Percentiles rank a stretch among this genome's conserved stretches.
Evolutionary conservation across 2,113 vertebrate species (phyloP).

Genomic region (Uria lomvia): DNA sequence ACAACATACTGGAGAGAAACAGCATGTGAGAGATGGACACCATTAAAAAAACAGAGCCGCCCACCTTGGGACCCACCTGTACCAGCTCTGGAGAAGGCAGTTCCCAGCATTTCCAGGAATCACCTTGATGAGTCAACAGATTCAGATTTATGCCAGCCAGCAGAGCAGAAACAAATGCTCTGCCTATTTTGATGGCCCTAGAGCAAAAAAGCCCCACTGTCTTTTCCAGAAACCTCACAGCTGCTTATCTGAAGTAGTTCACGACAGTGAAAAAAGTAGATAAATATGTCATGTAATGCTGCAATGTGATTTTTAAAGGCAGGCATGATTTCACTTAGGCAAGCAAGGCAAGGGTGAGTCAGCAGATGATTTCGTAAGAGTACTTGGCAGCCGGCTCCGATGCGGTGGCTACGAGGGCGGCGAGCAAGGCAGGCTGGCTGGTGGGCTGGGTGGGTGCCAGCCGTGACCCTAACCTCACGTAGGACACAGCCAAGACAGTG

Average conservation of each 20-base stretch:
- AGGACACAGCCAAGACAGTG: neutral
- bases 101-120: neutral
- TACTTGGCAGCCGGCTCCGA: neutral
- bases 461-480: neutral
- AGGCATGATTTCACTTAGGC: constrained; percentile 25
- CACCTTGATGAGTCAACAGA: neutral
- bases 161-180: neutral
- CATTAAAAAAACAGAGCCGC: neutral
- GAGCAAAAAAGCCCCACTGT: neutral
- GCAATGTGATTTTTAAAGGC: constrained; percentile 9
- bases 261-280: neutral
- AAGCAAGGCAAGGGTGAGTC: constrained; percentile 45
- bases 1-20: neutral
- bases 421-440: neutral
- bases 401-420: neutral
- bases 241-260: constrained; percentile 2
- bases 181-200: neutral
- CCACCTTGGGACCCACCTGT: neutral
- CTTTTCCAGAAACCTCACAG: constrained; percentile 2
- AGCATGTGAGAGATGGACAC: neutral
- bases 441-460: neutral
- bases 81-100: neutral
- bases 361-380: constrained; percentile 19
- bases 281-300: constrained; percentile 19
- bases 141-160: neutral